Evolutionary conservation across 2,888 invertebrate species (phyloP).

Genomic region (Caenorhabditis doughertyi): DNA sequence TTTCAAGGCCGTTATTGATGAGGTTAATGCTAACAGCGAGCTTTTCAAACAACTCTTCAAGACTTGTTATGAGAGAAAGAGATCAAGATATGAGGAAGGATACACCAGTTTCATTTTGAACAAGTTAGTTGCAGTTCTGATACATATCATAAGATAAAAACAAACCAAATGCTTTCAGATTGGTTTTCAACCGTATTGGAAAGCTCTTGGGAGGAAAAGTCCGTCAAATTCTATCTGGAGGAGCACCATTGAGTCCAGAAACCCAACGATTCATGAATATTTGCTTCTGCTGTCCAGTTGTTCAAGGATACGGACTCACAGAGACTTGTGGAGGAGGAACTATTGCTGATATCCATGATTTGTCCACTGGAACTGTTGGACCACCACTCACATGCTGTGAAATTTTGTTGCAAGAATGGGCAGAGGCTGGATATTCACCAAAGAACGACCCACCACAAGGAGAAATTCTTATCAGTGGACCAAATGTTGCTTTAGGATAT

Average conservation of each 20-base stretch:
- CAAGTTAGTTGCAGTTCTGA: conserved; percentile 83
- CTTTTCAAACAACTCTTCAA: conserved; percentile 89
- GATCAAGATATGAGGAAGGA: conserved; percentile 88
- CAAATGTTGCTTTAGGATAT: conserved; percentile 94
- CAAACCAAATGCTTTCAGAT: conserved; percentile 83
- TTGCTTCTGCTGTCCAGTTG: conserved; percentile 92
- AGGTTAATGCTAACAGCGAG: conserved; percentile 87
- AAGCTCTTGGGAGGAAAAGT: conserved; percentile 92
- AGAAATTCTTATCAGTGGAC: conserved; percentile 92
- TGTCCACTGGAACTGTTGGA: conserved; percentile 91
- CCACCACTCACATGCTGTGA: conserved; percentile 91
- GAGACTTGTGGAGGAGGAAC: conserved; percentile 95
- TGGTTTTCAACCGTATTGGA: conserved; percentile 87
- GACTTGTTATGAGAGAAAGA: conserved; percentile 95
- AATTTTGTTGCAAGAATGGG: conserved; percentile 93
- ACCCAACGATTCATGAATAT: conserved; percentile 93
- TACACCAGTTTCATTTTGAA: conserved; percentile 85
- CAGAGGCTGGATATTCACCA: conserved; percentile 86
- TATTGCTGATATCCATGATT: conserved; percentile 85
- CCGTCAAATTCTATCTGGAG: conserved; percentile 92
- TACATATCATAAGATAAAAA: neutral
- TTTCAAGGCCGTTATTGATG: conserved; percentile 90
- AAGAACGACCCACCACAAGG: conserved; percentile 91
- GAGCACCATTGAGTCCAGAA: conserved; percentile 95
- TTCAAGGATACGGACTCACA: conserved; percentile 93